A percentile compares a stretch with the other conserved stretches of the same genome.
Evolutionary conservation across 2,113 vertebrate species (phyloP).

Genomic region (Saccopteryx leptura): DNA sequence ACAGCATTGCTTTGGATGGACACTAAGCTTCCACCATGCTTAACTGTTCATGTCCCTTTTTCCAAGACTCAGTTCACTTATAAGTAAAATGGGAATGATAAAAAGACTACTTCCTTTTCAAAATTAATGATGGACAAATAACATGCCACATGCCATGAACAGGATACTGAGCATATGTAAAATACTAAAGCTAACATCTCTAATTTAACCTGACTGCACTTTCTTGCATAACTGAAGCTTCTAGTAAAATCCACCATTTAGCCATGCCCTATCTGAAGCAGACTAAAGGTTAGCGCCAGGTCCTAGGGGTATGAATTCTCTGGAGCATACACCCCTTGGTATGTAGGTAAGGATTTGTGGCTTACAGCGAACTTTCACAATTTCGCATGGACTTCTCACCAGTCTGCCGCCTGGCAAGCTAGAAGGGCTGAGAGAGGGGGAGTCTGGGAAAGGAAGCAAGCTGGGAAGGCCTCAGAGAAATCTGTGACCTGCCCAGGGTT

Average conservation of each 20-base stretch:
- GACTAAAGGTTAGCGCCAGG: neutral
- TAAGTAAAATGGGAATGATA: neutral
- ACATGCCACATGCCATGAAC: neutral
- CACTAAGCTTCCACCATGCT: neutral
- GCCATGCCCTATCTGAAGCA: neutral
- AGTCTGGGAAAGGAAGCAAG: neutral
- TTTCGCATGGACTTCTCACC: neutral
- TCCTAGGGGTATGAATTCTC: neutral
- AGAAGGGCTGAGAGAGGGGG: neutral
- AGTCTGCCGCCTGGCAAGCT: neutral
- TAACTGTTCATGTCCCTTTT: neutral
- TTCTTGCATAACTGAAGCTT: neutral
- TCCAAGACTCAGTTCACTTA: neutral
- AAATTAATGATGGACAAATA: neutral
- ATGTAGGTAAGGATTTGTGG: neutral
- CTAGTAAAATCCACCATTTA: neutral
- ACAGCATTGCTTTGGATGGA: neutral
- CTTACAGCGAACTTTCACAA: neutral
- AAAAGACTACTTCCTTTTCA: neutral
- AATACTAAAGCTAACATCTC: constrained; percentile 22
- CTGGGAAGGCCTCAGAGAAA: neutral
- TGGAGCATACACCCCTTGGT: neutral
- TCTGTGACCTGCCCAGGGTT: neutral
- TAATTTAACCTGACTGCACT: neutral
- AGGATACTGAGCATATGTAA: neutral